Evolutionary conservation across 30 jellyfish, hydroid and myxozoan species (phyloP), one percentile per base, ranked within the genome.

Genomic region (Hydractinia symbiolongicarpus): DNA sequence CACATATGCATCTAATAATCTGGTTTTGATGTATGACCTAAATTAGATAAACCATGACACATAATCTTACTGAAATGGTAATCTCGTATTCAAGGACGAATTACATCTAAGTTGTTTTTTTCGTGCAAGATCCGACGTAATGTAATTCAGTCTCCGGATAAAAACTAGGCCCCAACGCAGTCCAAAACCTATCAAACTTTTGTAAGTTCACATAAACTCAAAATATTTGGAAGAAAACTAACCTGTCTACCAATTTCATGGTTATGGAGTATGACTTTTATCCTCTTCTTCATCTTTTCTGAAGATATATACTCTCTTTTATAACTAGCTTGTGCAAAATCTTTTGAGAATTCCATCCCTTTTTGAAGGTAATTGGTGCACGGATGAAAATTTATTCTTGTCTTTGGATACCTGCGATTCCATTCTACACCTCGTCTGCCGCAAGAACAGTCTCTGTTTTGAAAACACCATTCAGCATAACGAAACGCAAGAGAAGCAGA

Each of bases 331-430:
- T 64, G 52, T 51, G 74, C 40, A 64, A 64, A 64, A n/a, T 13
- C 17, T 51, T 64, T 64, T 7, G 74, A 64, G 40, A 64, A 64
- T 51, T 64, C 74, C 17, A 64, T 51, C 74, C 74, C 74, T 64
- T 64, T 64, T 64, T 64, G 52, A 6, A 64, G 19, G 40, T 64
- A 64, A 13, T 64, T 64, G 19, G 74, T 64, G 16, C 74, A 64
- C 9, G 74, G 74, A 51, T 64, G 74, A 64, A 64, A 64, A 44
- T 6, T 13, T 44, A 64, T 64, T 64, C 74, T 7, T 64, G 19
- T 51, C 16, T 64, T 64, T 2, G 74, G 74, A 13, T 64, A 64
- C 74, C 19, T 64, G 2, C 40, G 74, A 13, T 64, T 64, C 74
- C 74, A 64, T 13, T n/a, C 74, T n/a, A 5, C 40, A 7, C 74